Evolutionary conservation across 2,113 vertebrate genomes (phyloP).

Genomic region (Nesogale talazaci): DNA sequence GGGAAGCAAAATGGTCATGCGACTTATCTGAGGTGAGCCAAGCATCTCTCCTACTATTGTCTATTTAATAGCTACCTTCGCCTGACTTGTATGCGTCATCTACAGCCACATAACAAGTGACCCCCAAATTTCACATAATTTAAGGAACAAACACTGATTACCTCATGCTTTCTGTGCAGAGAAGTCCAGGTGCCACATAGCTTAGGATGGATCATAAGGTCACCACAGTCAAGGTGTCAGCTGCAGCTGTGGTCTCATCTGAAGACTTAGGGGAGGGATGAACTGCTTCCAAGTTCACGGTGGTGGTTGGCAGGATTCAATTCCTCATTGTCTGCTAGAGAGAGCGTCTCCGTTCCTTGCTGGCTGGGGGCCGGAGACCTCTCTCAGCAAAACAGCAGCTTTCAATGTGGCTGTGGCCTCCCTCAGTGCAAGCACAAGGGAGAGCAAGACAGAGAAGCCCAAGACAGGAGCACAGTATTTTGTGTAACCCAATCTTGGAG

Average conservation of each 20-base stretch:
- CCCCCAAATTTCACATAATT: background rate
- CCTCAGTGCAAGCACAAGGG: background rate
- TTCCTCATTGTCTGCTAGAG: background rate
- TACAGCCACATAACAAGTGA: background rate
- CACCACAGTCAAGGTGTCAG: background rate
- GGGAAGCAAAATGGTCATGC: background rate
- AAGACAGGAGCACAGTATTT: background rate
- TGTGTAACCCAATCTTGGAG: constrained; percentile 61
- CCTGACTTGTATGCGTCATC: background rate
- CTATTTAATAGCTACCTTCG: background rate
- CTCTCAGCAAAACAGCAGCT: background rate
- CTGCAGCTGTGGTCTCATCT: background rate
- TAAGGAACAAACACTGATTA: background rate
- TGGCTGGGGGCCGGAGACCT: background rate
- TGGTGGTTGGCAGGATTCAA: background rate
- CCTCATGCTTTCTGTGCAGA: background rate
- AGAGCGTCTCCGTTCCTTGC: background rate
- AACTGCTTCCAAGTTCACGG: background rate
- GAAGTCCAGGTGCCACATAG: background rate
- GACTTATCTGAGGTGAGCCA: background rate
- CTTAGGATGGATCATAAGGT: background rate
- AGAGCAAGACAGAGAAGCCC: background rate
- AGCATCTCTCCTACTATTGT: background rate
- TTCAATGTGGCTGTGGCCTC: background rate
- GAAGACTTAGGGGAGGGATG: background rate